These are phyloP conservation scores for Xyliphius kryptos DNA, from an alignment of 2,113 vertebrate species.

Conservation along the genomic window DNA sequence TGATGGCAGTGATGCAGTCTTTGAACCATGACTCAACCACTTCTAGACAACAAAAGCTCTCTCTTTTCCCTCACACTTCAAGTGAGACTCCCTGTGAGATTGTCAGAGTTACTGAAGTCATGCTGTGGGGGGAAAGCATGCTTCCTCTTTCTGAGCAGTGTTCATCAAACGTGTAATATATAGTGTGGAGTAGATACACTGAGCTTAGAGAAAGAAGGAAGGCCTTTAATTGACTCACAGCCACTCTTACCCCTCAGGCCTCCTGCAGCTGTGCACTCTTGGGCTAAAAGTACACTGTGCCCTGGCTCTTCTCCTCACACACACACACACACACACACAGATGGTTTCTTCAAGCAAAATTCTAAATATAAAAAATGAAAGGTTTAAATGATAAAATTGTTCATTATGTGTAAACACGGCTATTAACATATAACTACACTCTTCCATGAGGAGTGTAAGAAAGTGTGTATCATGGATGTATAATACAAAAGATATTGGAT, in stretches of 20 bases:
- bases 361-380: too few species aligned
- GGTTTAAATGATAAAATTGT: too few species aligned
- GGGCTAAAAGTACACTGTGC: slow-evolving; percentile 54
- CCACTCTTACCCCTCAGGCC: slow-evolving; percentile 52
- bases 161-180: slow-evolving; percentile 64
- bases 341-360: too few species aligned
- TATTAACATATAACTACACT: too few species aligned
- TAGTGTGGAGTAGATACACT: slow-evolving; percentile 24
- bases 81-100: slow-evolving; percentile 29
- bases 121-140: slow-evolving; percentile 57
- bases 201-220: slow-evolving; percentile 61
- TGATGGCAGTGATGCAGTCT: slow-evolving; percentile 29
- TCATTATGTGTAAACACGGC: too few species aligned
- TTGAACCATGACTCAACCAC: slow-evolving; percentile 33
- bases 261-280: slow-evolving; percentile 55
- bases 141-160: slow-evolving; percentile 66
- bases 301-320: slow-evolving; percentile 12
- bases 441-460: too few species aligned
- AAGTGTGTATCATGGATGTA: too few species aligned
- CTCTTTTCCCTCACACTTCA: slow-evolving; percentile 28
- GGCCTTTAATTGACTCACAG: slow-evolving; percentile 71
- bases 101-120: slow-evolving; percentile 56
- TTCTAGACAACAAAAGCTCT: slow-evolving; percentile 40
- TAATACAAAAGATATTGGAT: too few species aligned
- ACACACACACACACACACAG: slow-evolving; percentile 6